phyloP scores from a whole-genome alignment of 2,113 vertebrate species.

The Myodes glareolus region DNA sequence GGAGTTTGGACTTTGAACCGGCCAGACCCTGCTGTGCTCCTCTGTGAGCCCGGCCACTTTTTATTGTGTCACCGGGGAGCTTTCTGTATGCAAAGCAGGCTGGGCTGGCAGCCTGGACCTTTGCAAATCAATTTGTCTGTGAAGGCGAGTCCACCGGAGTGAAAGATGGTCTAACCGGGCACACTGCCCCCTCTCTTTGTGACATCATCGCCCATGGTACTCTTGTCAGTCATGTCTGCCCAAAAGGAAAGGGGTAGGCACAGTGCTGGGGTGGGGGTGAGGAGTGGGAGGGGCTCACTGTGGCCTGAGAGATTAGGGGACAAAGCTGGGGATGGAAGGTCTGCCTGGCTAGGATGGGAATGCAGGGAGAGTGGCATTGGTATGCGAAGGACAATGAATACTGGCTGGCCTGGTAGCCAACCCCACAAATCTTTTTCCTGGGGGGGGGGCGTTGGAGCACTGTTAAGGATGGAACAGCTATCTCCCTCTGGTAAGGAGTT shows the following conservation, averaged over 20 bases:
- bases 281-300: conserved; percentile 60
- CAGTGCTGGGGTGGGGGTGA: not conserved
- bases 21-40: conserved; percentile 91
- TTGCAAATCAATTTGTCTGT: conserved; percentile 99
- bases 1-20: conserved; percentile 93
- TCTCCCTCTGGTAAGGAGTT: not conserved
- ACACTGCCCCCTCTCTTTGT: conserved; percentile 88
- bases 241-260: conserved; percentile 67
- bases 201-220: conserved; percentile 88
- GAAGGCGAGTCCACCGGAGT: conserved; percentile 90
- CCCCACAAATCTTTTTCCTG: not conserved
- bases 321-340: conserved; percentile 22
- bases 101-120: conserved; percentile 94
- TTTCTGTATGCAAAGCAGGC: conserved; percentile 95
- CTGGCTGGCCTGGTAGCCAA: conserved; percentile 17
- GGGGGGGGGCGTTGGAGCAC: not conserved
- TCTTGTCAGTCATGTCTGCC: conserved; percentile 83
- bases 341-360: conserved; percentile 4
- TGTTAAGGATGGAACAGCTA: not conserved
- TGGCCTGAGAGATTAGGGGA: conserved; percentile 71
- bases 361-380: not conserved
- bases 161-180: conserved; percentile 88
- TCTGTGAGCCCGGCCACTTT: conserved; percentile 93
- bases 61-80: conserved; percentile 92
- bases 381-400: not conserved